phyloP scores from a whole-genome alignment of 2,888 invertebrate genomes.

The Parapristionchus giblindavisi region DNA sequence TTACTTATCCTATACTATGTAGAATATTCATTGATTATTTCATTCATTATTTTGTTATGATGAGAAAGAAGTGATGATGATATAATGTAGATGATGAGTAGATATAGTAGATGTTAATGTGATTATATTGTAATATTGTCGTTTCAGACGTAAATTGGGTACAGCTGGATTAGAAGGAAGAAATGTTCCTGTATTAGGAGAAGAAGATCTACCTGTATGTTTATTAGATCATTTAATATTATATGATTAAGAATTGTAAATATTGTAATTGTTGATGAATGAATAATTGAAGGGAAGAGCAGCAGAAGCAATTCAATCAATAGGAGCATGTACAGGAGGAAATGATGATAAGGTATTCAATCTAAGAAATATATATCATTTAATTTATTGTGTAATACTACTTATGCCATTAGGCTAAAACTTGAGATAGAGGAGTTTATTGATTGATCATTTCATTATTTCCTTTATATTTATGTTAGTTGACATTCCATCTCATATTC shows the following conservation, averaged over 20 bases:
- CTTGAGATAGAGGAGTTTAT: no score
- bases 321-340: constrained; percentile 27
- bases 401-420: no score
- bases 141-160: constrained; percentile 46
- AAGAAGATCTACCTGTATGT: constrained; percentile 47
- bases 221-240: not conserved
- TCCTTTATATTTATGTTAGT: no score
- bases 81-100: no score
- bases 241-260: not conserved
- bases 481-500: no score
- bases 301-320: constrained; percentile 30
- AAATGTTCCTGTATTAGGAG: constrained; percentile 52
- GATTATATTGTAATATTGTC: not conserved
- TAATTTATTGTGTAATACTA: no score
- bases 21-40: no score
- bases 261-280: not conserved
- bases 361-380: no score
- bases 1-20: no score
- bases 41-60: no score
- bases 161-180: constrained; percentile 46
- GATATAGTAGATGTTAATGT: not conserved
- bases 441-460: no score
- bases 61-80: not conserved
- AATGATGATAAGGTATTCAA: constrained; percentile 32
- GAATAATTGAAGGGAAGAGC: constrained; percentile 15